Conservation (phyloP, 2,888 invertebrate species). For the Synergus laeviventris region DNA sequence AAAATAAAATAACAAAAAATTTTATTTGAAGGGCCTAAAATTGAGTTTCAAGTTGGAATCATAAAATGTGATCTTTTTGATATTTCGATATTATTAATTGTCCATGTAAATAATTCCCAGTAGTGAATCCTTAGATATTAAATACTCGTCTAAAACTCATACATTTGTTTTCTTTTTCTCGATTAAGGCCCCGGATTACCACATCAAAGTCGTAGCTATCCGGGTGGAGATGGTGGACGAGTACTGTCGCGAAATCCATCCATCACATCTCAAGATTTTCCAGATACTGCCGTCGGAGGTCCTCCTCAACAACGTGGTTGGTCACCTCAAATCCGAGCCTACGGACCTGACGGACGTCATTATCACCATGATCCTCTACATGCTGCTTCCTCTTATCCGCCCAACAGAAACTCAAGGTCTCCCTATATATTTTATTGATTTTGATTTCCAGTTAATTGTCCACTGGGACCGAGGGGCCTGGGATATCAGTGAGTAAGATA, state of each 20-base stretch:
- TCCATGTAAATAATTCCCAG: no score
- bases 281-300: constrained; percentile 80
- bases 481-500: no score
- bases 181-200: constrained; percentile 49
- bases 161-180: not conserved
- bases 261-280: constrained; percentile 89
- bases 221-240: constrained; percentile 62
- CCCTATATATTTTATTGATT: not conserved
- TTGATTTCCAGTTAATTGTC: not conserved
- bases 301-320: constrained; percentile 81
- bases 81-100: no score
- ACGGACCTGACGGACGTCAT: constrained; percentile 86
- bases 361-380: constrained; percentile 66
- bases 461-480: no score
- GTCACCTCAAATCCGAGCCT: constrained; percentile 90
- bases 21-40: no score
- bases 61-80: no score
- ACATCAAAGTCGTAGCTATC: constrained; percentile 84
- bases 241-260: constrained; percentile 85
- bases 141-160: no score
- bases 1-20: no score
- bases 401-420: constrained; percentile 69
- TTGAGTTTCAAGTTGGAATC: no score
- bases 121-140: no score
- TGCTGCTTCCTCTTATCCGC: constrained; percentile 71